Evolutionary conservation across 2,113 vertebrate genomes (phyloP), one percentile per base, ranked within the genome.

Genomic region (Penelope pileata): DNA sequence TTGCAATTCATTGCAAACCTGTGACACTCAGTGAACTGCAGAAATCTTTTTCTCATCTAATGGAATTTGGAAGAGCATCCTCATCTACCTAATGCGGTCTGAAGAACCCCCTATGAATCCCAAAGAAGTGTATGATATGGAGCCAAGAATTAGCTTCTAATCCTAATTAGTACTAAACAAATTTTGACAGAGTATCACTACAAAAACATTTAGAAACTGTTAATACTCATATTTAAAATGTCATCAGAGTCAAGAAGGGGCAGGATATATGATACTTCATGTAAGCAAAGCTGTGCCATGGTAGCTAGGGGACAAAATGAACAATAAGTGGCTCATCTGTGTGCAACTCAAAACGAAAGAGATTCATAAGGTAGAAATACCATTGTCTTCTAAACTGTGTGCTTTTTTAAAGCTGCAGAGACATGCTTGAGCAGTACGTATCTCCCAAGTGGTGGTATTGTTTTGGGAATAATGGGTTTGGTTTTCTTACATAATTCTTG

Each of bases 401-500:
- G 89, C 86, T 97, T 96, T 86, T 91, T 76, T 76, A 77, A 91
- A 78, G 81, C 34, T 91, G 48, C 56, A 66, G 78, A 92, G 43
- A 62, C 69, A 56, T 79, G 83, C 30, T 45, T 82, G 43, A 96
- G 32, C 74, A 90, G 76, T 74, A 82, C 58, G 67, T 59, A 43
- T 88, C 76, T 96, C 76, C 56, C 34, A 27, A 45, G 42, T 26
- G 53, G 51, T 56, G 32, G 84, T 10, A 0, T 54, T 68, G 64
- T 91, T 85, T 95, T 80, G 81, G 88, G 93, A 97, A 95, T 85
- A 93, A 82, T 72, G 3, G 0, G 91, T 96, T 91, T 64, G 11
- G 19, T 94, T 97, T 94, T 95, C 86, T 84, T 93, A 93, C 79
- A 69, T 68, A 90, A 91, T 75, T 78, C 86, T 95, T 27, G 50